phyloP scores from a whole-genome alignment of 2,113 vertebrate species.

The Psilopsiagon aurifrons region DNA sequence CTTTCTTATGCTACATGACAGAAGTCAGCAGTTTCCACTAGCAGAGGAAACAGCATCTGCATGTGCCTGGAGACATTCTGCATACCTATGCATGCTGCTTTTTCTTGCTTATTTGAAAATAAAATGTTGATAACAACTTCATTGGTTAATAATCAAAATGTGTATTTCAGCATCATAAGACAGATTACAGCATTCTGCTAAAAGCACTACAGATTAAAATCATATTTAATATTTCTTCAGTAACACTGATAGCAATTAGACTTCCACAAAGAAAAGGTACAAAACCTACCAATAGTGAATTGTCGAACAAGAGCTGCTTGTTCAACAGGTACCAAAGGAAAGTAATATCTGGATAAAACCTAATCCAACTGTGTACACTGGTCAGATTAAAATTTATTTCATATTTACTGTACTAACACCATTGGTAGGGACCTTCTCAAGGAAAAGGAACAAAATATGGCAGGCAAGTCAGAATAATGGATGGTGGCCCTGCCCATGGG shows the following conservation, averaged over 20 bases:
- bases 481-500: neutral
- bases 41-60: neutral
- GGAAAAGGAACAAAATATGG: neutral
- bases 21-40: neutral
- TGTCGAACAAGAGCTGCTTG: neutral
- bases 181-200: neutral
- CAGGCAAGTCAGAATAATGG: neutral
- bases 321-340: neutral
- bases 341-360: neutral
- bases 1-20: neutral
- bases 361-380: neutral
- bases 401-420: neutral
- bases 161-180: neutral
- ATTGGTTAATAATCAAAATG: neutral
- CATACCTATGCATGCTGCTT: neutral
- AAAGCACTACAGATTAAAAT: neutral
- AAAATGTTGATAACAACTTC: neutral
- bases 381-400: neutral
- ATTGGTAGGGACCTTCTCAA: neutral
- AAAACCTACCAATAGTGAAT: neutral
- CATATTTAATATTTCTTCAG: neutral
- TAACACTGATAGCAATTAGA: neutral
- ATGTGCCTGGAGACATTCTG: neutral
- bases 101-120: neutral
- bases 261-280: neutral